These are phyloP conservation scores for Paragorgia papillata DNA, from an alignment of 92 coral and sea anemone species.

Conservation along the genomic window DNA sequence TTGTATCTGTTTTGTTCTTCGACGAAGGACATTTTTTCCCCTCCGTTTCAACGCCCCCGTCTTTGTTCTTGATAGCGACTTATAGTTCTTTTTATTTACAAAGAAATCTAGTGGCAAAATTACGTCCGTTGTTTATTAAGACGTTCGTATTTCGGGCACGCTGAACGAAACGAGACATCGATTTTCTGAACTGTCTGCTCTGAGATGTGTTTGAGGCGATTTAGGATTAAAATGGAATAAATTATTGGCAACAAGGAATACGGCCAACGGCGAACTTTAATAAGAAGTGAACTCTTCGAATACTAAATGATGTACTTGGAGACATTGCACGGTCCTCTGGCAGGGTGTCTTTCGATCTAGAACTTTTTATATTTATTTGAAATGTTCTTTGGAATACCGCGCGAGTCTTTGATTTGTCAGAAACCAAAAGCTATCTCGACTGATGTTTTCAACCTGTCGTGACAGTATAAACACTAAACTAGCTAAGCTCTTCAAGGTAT, in stretches of 20 bases:
- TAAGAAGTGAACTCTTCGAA: neutral
- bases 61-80: constrained; percentile 8
- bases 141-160: neutral
- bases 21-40: constrained; percentile 33
- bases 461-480: constrained; percentile 20
- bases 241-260: neutral
- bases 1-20: constrained; percentile 20
- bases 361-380: neutral
- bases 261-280: neutral
- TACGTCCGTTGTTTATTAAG: neutral
- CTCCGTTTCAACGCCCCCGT: constrained; percentile 40
- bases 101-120: neutral
- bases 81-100: constrained; percentile 24
- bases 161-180: neutral
- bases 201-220: neutral
- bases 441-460: constrained; percentile 23
- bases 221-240: neutral
- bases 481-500: too few relatives aligned
- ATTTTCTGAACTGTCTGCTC: neutral
- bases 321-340: neutral
- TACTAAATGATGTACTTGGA: neutral
- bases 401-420: neutral
- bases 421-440: too few relatives aligned
- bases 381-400: neutral
- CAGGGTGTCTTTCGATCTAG: neutral